Evolutionary conservation across 2,113 vertebrate species (phyloP).

Genomic region (Amblyopsis rosae): DNA sequence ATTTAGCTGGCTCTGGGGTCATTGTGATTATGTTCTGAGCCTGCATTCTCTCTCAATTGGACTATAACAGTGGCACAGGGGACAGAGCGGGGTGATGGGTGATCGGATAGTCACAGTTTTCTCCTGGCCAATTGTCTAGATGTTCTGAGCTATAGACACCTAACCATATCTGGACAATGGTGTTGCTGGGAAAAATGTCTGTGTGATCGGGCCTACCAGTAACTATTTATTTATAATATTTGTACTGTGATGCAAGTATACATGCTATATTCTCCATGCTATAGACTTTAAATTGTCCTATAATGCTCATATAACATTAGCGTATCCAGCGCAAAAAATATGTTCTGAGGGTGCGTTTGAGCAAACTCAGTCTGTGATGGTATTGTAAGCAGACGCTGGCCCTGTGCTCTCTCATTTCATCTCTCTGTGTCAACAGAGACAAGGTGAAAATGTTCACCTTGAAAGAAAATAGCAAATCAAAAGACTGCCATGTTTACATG

Average conservation of each 20-base stretch:
- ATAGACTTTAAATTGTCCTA: background rate
- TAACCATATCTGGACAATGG: too few species aligned
- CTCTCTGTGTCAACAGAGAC: conserved; percentile 23
- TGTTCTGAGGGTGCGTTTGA: conserved; percentile 19
- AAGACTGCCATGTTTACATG: background rate
- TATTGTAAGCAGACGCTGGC: conserved; percentile 39
- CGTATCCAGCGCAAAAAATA: conserved; percentile 16
- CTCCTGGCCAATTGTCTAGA: too few species aligned
- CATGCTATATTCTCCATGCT: background rate
- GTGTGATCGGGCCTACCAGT: too few species aligned
- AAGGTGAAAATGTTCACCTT: conserved; percentile 53
- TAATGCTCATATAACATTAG: too few species aligned
- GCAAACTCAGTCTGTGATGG: conserved; percentile 45
- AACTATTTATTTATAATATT: background rate
- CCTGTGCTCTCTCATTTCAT: conserved; percentile 41
- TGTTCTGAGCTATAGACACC: too few species aligned
- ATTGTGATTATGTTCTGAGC: too few species aligned
- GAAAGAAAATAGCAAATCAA: conserved; percentile 18
- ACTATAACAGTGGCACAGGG: too few species aligned
- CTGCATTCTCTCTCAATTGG: too few species aligned
- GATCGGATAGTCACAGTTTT: too few species aligned
- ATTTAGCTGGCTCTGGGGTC: too few species aligned
- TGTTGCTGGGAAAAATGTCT: too few species aligned
- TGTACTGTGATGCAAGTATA: background rate
- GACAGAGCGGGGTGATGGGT: too few species aligned